Base-by-base conservation (phyloP, 1,140 invertebrate species). In the Pseudoatta argentina region DNA sequence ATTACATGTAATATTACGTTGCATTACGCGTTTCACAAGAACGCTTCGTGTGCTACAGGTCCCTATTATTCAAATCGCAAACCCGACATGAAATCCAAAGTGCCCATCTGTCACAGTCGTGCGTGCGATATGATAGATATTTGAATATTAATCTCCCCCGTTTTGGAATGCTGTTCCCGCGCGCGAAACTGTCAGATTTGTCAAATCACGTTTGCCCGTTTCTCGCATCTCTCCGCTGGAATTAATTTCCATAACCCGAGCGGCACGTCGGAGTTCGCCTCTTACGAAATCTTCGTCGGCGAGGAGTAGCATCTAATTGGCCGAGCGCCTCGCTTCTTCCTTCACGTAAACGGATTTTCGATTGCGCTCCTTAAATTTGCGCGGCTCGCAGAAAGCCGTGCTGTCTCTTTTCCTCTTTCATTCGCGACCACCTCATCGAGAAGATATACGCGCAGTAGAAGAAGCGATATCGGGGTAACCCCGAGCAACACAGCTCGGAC, bases 351-450 rank as follows among this genome's bases (percentile, higher is more conserved):
- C 66, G 66, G 66, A 82, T 67, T 55, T 53, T 79, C 61, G 63
- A 79, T 59, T 72, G 79, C 79, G n/a, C 39, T 61, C 27, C 39
- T 82, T 73, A 72, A 82, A 72, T 82, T 73, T 21, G 66, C 51
- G 64, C 34, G 66, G 76, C 61, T 72, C 18, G 66, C 79, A 61
- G 61, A 72, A 82, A 72, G 67, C 67, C 57, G 16, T 3, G 30
- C 14, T 2, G 16, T 63, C 57, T 24, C 24, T 18, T 2, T 39
- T 48, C 6, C 12, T 7, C n/a, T 16, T 39, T 34, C n/a, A 14
- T 16, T 24, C 3, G 48, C 77, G 44, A 79, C 8, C 44, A 53
- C 57, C 76, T 27, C 44, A 71, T 57, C 51, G 59, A 59, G 8
- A 16, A 59, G 30, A 72, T 59, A 72, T 82, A 82, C 34, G 34